These are phyloP conservation scores for Chitala chitala DNA, from an alignment of 2,113 vertebrate species.

Conservation along the genomic window DNA sequence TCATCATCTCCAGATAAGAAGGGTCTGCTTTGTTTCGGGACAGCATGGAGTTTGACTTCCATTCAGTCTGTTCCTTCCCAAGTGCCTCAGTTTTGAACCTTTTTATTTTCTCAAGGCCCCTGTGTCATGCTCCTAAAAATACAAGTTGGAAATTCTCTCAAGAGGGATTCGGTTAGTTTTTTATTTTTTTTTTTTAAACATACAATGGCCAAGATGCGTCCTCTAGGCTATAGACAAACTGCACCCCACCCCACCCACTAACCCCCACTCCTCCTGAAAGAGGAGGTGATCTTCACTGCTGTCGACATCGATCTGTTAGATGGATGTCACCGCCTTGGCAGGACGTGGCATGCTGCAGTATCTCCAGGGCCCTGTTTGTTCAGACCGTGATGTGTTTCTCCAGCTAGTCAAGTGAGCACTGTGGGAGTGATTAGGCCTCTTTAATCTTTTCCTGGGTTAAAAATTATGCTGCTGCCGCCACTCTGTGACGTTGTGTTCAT, in stretches of 20 bases:
- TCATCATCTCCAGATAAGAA: background rate
- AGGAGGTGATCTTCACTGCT: constrained; percentile 25
- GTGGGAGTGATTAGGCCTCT: constrained; percentile 47
- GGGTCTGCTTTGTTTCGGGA: background rate
- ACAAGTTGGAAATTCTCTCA: constrained; percentile 15
- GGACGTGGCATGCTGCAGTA: constrained; percentile 40
- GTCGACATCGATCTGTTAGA: constrained; percentile 43
- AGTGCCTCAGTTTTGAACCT: background rate
- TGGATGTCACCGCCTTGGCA: constrained; percentile 40
- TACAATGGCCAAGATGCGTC: constrained; percentile 39
- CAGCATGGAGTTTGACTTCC: background rate
- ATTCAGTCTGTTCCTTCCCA: background rate
- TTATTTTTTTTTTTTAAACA: constrained; percentile 34
- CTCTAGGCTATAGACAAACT: constrained; percentile 24
- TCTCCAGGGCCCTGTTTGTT: constrained; percentile 43
- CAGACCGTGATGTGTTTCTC: constrained; percentile 38
- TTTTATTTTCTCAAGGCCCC: constrained; percentile 5
- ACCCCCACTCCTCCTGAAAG: background rate
- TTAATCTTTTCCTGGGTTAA: constrained; percentile 40
- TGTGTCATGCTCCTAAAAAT: background rate
- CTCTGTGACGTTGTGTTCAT: constrained; percentile 17
- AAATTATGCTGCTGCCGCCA: constrained; percentile 38
- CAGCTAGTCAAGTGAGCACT: constrained; percentile 40
- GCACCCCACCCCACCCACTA: constrained; percentile 9
- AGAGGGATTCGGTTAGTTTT: constrained; percentile 19